phyloP scores from a whole-genome alignment of 2,797 vertebrate species.

The Natrix natrix region DNA sequence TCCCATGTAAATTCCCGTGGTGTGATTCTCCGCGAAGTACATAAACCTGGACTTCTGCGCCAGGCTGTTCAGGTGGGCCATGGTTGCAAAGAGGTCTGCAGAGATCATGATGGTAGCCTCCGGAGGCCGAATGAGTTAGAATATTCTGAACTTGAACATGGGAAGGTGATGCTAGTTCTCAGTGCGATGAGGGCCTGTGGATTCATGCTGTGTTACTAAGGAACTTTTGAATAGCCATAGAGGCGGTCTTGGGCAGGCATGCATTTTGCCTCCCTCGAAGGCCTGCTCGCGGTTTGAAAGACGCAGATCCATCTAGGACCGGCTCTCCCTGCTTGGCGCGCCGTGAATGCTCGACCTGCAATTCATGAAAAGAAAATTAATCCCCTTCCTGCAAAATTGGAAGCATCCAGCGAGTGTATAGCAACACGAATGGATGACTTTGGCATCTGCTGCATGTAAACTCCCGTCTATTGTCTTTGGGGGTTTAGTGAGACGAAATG shows the following conservation, averaged over 20 bases:
- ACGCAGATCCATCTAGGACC: slow-evolving; percentile 33
- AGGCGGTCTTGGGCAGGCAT: slow-evolving; percentile 40
- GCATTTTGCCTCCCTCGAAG: slow-evolving; percentile 30
- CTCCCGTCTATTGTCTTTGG: neutral
- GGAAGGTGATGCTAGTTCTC: neutral
- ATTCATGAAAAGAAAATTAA: slow-evolving; percentile 55
- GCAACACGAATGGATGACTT: neutral
- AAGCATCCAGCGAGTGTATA: neutral
- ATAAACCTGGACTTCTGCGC: neutral
- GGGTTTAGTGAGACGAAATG: neutral
- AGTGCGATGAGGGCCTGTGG: slow-evolving; percentile 19
- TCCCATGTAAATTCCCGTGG: slow-evolving; percentile 80
- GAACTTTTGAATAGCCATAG: slow-evolving; percentile 46
- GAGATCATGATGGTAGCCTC: slow-evolving; percentile 24
- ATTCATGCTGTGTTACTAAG: slow-evolving; percentile 34
- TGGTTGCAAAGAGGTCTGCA: slow-evolving; percentile 5
- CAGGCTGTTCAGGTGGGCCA: slow-evolving; percentile 1
- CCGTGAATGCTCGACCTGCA: slow-evolving; percentile 57
- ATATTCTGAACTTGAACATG: neutral
- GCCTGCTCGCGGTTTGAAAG: slow-evolving; percentile 34
- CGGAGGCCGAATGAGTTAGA: slow-evolving; percentile 14
- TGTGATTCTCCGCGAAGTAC: slow-evolving; percentile 46
- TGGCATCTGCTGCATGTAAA: neutral
- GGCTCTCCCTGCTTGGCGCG: slow-evolving; percentile 41
- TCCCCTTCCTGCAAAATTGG: neutral